A percentile compares a stretch with the other conserved stretches of the same genome.
phyloP scores from a whole-genome alignment of 2,113 vertebrate species.

The Petrocephalus microphthalmus region DNA sequence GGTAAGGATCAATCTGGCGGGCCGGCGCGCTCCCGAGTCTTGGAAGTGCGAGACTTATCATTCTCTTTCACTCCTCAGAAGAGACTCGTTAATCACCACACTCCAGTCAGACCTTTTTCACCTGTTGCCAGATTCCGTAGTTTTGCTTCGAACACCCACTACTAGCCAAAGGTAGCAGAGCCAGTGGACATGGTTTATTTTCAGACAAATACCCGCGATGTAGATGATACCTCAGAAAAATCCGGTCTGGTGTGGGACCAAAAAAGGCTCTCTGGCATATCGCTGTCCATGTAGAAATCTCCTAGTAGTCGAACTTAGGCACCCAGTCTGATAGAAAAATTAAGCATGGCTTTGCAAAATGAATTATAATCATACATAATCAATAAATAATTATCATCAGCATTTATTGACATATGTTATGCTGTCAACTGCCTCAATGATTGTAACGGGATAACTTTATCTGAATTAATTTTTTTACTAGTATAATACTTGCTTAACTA shows the following conservation, averaged over 20 bases:
- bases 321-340: too few species aligned
- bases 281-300: background rate
- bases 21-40: background rate
- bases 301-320: constrained; percentile 25
- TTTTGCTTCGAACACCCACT: background rate
- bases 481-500: too few species aligned
- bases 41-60: background rate
- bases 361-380: too few species aligned
- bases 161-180: background rate
- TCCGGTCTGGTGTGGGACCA: background rate
- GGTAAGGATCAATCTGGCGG: background rate
- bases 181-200: background rate
- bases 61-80: background rate
- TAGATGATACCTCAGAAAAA: background rate
- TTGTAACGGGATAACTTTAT: too few species aligned
- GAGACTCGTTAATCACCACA: background rate
- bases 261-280: constrained; percentile 14
- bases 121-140: background rate
- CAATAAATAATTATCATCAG: too few species aligned
- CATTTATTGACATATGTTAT: too few species aligned
- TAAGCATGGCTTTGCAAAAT: too few species aligned
- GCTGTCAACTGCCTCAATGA: too few species aligned
- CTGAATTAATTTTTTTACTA: too few species aligned
- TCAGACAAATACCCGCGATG: background rate
- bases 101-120: background rate